Base-by-base conservation (phyloP, 2,797 vertebrate species). In the Alouatta caraya region DNA sequence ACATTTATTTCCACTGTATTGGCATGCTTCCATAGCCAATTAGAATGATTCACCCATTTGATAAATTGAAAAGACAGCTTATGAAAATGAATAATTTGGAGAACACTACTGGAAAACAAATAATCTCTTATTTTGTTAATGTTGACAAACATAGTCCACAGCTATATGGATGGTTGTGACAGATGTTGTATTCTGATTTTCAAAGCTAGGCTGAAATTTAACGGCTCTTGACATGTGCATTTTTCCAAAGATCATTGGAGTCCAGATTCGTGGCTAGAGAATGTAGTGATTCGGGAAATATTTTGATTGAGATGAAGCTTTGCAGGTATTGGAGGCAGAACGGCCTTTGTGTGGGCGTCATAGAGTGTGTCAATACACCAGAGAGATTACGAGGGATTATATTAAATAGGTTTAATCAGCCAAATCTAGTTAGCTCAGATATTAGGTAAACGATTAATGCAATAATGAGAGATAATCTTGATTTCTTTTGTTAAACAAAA, bases 401-500 rank as follows among this genome's bases (percentile, higher is more conserved):
- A 22, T 57, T 59, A 96, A 97, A 79, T 95, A 88, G 59, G 84
- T 96, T 90, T 21, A n/a, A 97, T 92, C 75, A 93, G 75, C 44
- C 79, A 97, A 24, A 76, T 81, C 8, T 17, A 0, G 88, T 97
- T 96, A 95, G 39, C 42, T 72, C 84, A 92, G 61, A 96, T 95
- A 94, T 96, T 89, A 17, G n/a, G 2, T 67, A 75, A 88, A 75
- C 24, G 72, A 87, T 90, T 96, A 91, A 90, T 46, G 52, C 42
- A 97, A 84, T 97, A 94, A 98, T 67, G 26, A 92, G 0, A 92
- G 72, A 93, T 37, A 88, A 78, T 79, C 57, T 14, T 92, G 17
- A 3, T 33, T 90, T 14, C 82, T 90, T 33, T 57, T 88, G 37
- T 72, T 39, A 93, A 80, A 76, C 9, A 52, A 81, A 59, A 52